Evolutionary conservation across 2,888 invertebrate species (phyloP).

Genomic region (Pseudococcus jackbeardsleyi): DNA sequence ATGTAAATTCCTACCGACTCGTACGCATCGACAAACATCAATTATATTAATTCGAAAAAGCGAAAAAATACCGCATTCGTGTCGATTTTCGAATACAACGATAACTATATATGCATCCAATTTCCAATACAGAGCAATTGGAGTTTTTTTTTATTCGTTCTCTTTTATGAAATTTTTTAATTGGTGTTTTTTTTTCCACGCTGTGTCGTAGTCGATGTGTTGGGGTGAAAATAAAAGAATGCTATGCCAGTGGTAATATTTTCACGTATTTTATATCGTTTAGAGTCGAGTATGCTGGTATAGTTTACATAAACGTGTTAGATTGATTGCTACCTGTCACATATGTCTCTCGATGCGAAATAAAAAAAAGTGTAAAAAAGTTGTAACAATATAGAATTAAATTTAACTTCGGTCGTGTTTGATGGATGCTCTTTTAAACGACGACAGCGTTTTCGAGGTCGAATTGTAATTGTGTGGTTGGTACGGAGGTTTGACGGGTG

Average conservation of each 20-base stretch:
- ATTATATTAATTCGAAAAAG: slow-evolving; percentile 18
- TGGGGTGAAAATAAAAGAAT: neutral
- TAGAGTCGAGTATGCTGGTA: neutral
- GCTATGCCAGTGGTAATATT: neutral
- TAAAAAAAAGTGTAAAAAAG: neutral
- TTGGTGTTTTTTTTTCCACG: neutral
- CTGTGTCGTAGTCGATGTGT: neutral
- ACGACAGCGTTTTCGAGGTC: neutral
- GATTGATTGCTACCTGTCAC: slow-evolving; percentile 26
- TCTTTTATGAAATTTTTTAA: slow-evolving; percentile 4
- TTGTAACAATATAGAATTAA: slow-evolving; percentile 2
- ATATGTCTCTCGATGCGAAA: slow-evolving; percentile 1
- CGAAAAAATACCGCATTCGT: neutral
- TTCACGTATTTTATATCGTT: neutral
- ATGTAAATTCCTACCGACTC: neutral
- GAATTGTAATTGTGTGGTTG: slow-evolving; percentile 9
- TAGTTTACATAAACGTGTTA: slow-evolving; percentile 36
- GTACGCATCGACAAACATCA: slow-evolving; percentile 7
- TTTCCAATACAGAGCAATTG: no score
- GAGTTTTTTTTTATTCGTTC: neutral
- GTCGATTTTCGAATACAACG: neutral
- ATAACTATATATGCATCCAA: neutral
- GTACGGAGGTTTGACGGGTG: neutral
- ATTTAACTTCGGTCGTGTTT: slow-evolving; percentile 12
- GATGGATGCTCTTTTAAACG: slow-evolving; percentile 32